Base-by-base conservation (phyloP, 2,113 vertebrate species). In the Madoqua kirkii region DNA sequence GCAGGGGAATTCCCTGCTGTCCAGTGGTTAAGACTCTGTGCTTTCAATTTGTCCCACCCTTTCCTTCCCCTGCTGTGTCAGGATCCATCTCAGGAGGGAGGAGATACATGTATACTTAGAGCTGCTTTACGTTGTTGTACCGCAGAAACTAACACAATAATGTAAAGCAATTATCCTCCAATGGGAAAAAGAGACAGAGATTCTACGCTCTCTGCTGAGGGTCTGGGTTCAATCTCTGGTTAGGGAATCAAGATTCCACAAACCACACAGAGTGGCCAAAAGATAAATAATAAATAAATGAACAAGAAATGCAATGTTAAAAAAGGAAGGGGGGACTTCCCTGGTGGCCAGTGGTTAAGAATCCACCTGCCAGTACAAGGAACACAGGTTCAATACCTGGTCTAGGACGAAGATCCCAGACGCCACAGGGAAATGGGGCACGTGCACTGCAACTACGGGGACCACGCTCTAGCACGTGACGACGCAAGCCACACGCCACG, bases 371-470 rank as follows among this genome's bases (percentile, higher is more conserved):
- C 36, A 43, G 71, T 25, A 40, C 5, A 43, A 74, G 36, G 36
- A 74, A 74, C 36, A 25, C 21, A 43, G 36, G 11, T 43, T 74
- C 36, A 43, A 43, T 43, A 7, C 5, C 36, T 43, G 36, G 21
- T 13, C 71, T 40, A 43, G 71, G 36, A 74, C 0, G 1, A 74
- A 43, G 36, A 43, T 43, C 21, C 21, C 11, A 74, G 36, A 74
- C 23, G 36, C 36, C 36, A 43, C 6, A 25, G 36, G 36, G 71
- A 21, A 43, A 7, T 43, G 36, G 13, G 25, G 71, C 71, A 6
- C 0, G 3, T 43, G 21, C 21, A 25, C 12, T 13, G 11, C 21
- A 14, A 43, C 5, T 43, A 1, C 36, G 25, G 71, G 12, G 71
- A 74, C 71, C 2, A n/a, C 3, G 5, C 36, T 74, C 67, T 74